A percentile compares a stretch with the other conserved stretches of the same genome.
Evolutionary conservation across 2,888 invertebrate species (phyloP).

Genomic region (Acanthopleura granulata): DNA sequence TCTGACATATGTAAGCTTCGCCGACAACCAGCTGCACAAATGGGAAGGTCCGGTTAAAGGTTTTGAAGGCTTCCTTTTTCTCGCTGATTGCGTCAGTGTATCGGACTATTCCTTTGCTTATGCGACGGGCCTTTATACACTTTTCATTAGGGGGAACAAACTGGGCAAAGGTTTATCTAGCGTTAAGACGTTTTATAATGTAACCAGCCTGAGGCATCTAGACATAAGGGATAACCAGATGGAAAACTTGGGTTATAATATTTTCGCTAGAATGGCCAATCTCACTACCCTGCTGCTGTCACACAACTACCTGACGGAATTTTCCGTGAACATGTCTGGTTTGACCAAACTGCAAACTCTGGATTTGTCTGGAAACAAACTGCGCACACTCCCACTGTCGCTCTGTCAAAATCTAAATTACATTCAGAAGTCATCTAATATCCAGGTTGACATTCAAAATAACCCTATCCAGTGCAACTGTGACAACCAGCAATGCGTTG

Average conservation of each 20-base stretch:
- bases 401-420: not conserved
- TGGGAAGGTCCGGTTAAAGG: constrained; percentile 21
- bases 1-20: too few species aligned
- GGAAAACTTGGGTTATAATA: not conserved
- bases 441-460: not conserved
- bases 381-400: not conserved
- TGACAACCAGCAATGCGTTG: not conserved
- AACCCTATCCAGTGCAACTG: constrained; percentile 3
- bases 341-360: not conserved
- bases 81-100: constrained; percentile 27
- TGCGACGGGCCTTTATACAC: constrained; percentile 21
- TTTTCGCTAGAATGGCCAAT: not conserved
- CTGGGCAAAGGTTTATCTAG: not conserved
- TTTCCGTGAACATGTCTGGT: not conserved
- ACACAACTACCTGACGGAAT: not conserved
- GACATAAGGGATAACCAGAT: not conserved
- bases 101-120: constrained; percentile 23
- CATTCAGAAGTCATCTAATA: not conserved
- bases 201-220: not conserved
- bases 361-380: not conserved
- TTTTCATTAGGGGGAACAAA: not conserved
- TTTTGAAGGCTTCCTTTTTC: constrained; percentile 21
- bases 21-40: too few species aligned
- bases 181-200: not conserved
- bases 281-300: not conserved